These are phyloP conservation scores for Lucinisca nassula DNA, from an alignment of 2,888 invertebrate genomes.

Conservation along the genomic window DNA sequence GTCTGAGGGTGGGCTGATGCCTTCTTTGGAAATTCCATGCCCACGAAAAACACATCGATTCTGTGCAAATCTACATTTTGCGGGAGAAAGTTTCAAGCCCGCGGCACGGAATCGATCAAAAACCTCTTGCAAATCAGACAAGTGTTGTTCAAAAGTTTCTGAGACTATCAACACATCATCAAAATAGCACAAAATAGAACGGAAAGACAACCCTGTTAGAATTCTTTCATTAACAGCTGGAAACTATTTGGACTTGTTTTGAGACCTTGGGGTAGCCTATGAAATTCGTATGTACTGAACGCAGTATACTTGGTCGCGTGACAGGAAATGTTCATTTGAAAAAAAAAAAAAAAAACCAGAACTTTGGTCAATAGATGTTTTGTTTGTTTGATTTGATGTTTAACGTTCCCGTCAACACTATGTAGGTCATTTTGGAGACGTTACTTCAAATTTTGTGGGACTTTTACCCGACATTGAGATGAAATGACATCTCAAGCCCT, in stretches of 20 bases:
- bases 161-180: constrained; percentile 48
- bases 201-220: constrained; percentile 35
- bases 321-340: constrained; percentile 37
- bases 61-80: constrained; percentile 16
- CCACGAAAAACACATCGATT: neutral
- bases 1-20: neutral
- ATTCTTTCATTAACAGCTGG: constrained; percentile 47
- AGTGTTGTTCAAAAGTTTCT: constrained; percentile 33
- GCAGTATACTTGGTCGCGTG: constrained; percentile 20
- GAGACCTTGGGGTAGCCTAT: too few relatives aligned
- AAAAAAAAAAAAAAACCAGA: too few relatives aligned
- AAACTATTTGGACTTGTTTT: constrained; percentile 37
- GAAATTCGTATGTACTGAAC: constrained; percentile 30
- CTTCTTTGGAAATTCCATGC: constrained; percentile 1
- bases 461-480: too few relatives aligned
- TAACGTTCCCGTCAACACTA: too few relatives aligned
- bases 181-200: constrained; percentile 40
- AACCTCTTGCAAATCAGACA: constrained; percentile 28
- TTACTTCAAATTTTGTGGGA: too few relatives aligned
- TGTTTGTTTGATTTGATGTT: too few relatives aligned
- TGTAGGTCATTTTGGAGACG: too few relatives aligned
- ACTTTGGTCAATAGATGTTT: too few relatives aligned
- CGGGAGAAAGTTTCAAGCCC: neutral
- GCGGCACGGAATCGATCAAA: constrained; percentile 3
- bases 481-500: too few relatives aligned